A percentile compares a stretch with the other conserved stretches of the same genome.
These are phyloP conservation scores for Drosophila takahashii DNA, from an alignment of 1,140 invertebrate genomes.

Conservation along the genomic window DNA sequence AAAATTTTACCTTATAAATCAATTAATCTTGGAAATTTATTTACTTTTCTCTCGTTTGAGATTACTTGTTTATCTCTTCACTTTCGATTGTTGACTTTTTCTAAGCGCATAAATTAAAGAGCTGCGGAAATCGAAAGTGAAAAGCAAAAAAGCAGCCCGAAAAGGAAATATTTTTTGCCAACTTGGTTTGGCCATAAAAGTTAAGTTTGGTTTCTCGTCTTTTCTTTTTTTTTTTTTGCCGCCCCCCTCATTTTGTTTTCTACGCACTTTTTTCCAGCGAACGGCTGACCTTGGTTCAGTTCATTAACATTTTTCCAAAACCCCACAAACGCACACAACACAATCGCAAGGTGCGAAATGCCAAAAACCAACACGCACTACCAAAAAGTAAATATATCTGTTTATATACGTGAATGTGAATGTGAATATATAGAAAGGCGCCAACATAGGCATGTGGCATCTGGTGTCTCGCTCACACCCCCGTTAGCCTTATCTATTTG, in stretches of 20 bases:
- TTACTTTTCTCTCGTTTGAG: background rate
- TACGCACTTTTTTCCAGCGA: conserved; percentile 63
- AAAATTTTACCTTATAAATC: background rate
- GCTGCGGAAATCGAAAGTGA: conserved; percentile 12
- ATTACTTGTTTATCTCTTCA: background rate
- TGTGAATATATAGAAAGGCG: conserved; percentile 5
- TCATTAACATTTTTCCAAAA: conserved; percentile 74
- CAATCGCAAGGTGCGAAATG: conserved; percentile 47
- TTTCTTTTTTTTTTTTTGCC: conserved; percentile 32
- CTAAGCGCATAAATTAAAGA: conserved; percentile 9
- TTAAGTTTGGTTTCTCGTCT: conserved; percentile 27
- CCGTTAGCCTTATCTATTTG: conserved; percentile 20
- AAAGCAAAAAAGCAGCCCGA: conserved; percentile 2
- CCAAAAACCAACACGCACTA: conserved; percentile 34
- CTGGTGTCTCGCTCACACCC: conserved; percentile 13
- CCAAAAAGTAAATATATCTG: conserved; percentile 1
- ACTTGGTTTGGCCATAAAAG: conserved; percentile 22
- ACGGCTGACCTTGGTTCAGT: conserved; percentile 71
- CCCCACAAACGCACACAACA: conserved; percentile 20
- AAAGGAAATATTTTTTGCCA: conserved; percentile 17
- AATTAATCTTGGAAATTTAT: background rate
- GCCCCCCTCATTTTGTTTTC: conserved; percentile 30
- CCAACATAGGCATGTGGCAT: conserved; percentile 36
- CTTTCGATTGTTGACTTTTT: conserved; percentile 5
- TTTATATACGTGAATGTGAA: background rate